Evolutionary conservation across 2,113 vertebrate species (phyloP).

Genomic region (Hippotragus niger): DNA sequence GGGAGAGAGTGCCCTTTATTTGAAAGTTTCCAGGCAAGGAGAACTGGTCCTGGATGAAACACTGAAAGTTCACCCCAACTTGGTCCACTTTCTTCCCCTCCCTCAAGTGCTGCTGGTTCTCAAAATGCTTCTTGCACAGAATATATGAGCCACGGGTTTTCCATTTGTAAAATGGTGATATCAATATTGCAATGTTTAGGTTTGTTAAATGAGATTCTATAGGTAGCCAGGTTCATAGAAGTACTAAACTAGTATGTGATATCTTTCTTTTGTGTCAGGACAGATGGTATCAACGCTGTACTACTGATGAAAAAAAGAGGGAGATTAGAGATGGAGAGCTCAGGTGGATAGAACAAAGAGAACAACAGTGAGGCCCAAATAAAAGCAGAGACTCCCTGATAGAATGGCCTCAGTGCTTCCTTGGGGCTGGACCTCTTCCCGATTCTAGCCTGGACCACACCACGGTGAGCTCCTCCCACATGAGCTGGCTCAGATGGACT

Average conservation of each 20-base stretch:
- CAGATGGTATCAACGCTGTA: neutral
- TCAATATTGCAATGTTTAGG: neutral
- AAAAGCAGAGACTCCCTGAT: neutral
- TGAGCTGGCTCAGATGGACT: neutral
- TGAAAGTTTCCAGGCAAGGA: neutral
- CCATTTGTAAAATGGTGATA: neutral
- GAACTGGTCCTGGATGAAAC: neutral
- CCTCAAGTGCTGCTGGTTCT: neutral
- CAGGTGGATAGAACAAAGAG: neutral
- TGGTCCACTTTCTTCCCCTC: too few species aligned
- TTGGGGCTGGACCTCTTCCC: neutral
- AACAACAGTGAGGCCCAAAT: neutral
- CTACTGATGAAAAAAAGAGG: neutral
- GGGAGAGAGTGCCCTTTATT: constrained; percentile 19
- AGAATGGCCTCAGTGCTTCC: neutral
- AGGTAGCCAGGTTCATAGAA: neutral
- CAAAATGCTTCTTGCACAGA: neutral
- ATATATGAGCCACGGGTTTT: neutral
- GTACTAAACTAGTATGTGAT: neutral
- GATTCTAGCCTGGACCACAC: too few species aligned
- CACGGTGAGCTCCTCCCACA: neutral
- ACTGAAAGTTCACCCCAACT: neutral
- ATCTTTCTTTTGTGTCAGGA: neutral
- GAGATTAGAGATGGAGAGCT: neutral
- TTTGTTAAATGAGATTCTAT: neutral